Evolutionary conservation across 30 jellyfish, hydroid and myxozoan species (phyloP), one percentile per base, ranked within the genome.

Genomic region (Hydractinia echinata): DNA sequence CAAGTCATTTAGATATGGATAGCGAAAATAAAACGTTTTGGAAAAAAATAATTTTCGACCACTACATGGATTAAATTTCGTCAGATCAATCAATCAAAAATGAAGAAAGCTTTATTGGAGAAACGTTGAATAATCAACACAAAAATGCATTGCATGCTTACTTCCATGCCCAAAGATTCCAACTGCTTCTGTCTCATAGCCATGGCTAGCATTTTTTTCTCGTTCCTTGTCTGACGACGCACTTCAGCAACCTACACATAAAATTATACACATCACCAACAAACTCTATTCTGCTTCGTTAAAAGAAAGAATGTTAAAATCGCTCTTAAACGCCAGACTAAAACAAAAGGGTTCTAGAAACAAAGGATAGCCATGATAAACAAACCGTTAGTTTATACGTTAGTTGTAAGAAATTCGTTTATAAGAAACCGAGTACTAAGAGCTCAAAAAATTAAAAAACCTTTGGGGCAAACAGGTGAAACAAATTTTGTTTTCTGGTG

Each of bases 101-200:
- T 30, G 2, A 30, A 30, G 2, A 30, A 30, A 2, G 44, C 44
- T 30, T 30, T 30, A 30, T 30, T 1, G 44, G 19, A 58, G 19
- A 58, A 13, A 58, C 15, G 69, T 58, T 11, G 19, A 58, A 16
- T 58, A 58, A 0, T 13, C 69, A 16, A 58, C 3, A 58, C 19
- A 58, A 58, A 13, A 58, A 58, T 11, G 69, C 19, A 58, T 11
- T 16, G 15, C 54, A 79, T 7, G 64, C 99, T 52, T 53, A 94
- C 99, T 87, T 80, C 77, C 96, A 94, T 85, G 88, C 99, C 99
- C 4, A 94, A 83, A 6, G 99, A 94, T 55, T 94, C 99, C 3
- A 94, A 92, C 60, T 94, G 99, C 55, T 94, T 94, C 64, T 94
- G 99, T 71, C 99, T 69, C 99, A 94, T 94, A 10, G 96, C 96